Evolutionary conservation across 1,140 invertebrate species (phyloP).

Genomic region (Idris sp.): DNA sequence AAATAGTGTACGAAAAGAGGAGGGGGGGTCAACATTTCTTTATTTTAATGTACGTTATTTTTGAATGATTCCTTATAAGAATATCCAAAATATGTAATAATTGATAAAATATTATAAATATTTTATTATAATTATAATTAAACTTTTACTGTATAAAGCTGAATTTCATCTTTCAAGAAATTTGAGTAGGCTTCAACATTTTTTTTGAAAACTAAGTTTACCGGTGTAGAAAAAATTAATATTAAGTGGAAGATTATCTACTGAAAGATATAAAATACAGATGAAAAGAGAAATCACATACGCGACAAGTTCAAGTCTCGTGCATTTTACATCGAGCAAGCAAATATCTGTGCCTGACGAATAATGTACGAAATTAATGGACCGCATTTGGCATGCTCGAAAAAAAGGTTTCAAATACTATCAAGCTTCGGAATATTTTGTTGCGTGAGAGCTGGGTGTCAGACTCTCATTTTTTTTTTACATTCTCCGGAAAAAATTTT

Average conservation of each 20-base stretch:
- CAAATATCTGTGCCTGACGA: slow-evolving; percentile 62
- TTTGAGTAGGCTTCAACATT: not conserved
- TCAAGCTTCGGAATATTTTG: slow-evolving; percentile 18
- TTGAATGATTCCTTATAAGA: too few species aligned
- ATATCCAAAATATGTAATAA: too few species aligned
- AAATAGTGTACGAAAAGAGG: too few species aligned
- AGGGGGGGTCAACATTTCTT: too few species aligned
- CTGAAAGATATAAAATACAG: slow-evolving; percentile 1
- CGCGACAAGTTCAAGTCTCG: slow-evolving; percentile 36
- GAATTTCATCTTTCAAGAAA: not conserved
- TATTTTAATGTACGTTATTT: too few species aligned
- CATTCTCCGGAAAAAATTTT: slow-evolving; percentile 12
- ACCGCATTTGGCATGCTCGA: slow-evolving; percentile 60
- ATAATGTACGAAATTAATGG: slow-evolving; percentile 67
- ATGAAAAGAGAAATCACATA: slow-evolving; percentile 56
- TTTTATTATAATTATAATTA: too few species aligned
- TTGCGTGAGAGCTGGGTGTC: slow-evolving; percentile 1
- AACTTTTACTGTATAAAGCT: too few species aligned
- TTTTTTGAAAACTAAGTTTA: not conserved
- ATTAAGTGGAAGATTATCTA: slow-evolving; percentile 5
- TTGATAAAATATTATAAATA: too few species aligned
- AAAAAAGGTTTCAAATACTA: slow-evolving; percentile 63
- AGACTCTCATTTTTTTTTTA: slow-evolving; percentile 21
- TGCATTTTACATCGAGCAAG: slow-evolving; percentile 60
- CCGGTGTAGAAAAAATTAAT: slow-evolving; percentile 5